A percentile compares a stretch with the other conserved stretches of the same genome.
Conservation (phyloP, 1,140 invertebrate species). For the Atta cephalotes region DNA sequence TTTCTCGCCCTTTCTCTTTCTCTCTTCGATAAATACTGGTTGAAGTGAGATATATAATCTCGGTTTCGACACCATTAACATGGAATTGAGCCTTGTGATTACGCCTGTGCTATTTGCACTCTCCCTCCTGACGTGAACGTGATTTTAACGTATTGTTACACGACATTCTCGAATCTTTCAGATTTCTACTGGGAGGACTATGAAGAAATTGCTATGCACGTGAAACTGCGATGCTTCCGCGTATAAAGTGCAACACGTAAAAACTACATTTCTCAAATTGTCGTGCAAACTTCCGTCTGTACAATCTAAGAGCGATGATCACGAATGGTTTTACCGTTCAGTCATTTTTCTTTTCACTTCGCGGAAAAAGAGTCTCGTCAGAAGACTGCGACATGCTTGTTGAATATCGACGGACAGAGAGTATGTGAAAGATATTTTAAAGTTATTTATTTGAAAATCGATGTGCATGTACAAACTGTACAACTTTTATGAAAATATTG, state of each 20-base stretch:
- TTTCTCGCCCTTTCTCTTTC: not conserved
- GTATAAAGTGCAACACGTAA: slow-evolving; percentile 1
- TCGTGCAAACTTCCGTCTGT: not conserved
- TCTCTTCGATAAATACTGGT: slow-evolving; percentile 23
- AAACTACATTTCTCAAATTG: not conserved
- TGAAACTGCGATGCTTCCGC: not conserved
- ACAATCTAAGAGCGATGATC: not conserved
- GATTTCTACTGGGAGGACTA: not conserved
- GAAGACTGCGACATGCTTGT: not conserved
- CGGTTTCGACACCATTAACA: slow-evolving; percentile 13
- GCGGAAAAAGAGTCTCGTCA: not conserved
- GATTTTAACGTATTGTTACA: not conserved
- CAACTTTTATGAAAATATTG: not conserved
- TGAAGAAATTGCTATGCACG: not conserved
- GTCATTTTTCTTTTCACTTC: not conserved
- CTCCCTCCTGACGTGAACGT: not conserved
- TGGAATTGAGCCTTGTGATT: slow-evolving; percentile 16
- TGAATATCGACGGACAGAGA: not conserved
- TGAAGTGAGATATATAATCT: slow-evolving; percentile 25
- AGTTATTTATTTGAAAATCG: not conserved
- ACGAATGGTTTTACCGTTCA: not conserved
- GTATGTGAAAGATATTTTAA: not conserved
- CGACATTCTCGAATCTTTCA: not conserved
- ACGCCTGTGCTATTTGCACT: not conserved
- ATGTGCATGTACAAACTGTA: not conserved